Conservation (phyloP, 2,113 vertebrate species). For the Barnardius zonarius region DNA sequence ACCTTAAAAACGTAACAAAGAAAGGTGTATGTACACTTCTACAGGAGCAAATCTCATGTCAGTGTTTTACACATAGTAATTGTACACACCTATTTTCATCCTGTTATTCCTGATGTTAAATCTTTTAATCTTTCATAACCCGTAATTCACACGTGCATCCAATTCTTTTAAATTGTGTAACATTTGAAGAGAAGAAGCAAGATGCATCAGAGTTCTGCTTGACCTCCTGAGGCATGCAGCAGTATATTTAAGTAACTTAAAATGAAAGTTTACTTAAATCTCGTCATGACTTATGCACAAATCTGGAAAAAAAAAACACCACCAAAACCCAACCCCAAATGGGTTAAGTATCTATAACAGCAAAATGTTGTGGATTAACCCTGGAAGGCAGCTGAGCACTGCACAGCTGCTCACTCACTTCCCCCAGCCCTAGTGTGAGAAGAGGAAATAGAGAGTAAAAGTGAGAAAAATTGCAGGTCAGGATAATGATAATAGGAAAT, state of each 20-base stretch:
- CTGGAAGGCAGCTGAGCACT: neutral
- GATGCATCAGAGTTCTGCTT: neutral
- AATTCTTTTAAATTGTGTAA: neutral
- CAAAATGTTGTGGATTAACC: neutral
- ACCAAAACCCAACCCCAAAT: neutral
- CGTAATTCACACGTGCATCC: neutral
- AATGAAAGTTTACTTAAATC: neutral
- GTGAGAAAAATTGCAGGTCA: neutral
- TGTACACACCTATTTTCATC: neutral
- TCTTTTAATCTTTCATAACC: neutral
- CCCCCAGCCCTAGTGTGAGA: neutral
- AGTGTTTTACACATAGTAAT: neutral
- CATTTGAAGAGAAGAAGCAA: neutral
- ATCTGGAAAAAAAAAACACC: neutral
- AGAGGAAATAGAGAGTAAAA: neutral
- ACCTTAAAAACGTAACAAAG: neutral
- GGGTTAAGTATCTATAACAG: neutral
- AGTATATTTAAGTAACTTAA: neutral
- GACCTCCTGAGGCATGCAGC: neutral
- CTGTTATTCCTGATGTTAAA: neutral
- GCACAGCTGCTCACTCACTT: neutral
- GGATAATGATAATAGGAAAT: neutral
- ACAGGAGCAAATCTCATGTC: neutral
- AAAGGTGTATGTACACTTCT: neutral
- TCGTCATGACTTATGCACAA: neutral